phyloP scores from a whole-genome alignment of 2,797 vertebrate genomes.

The Siniperca scherzeri region DNA sequence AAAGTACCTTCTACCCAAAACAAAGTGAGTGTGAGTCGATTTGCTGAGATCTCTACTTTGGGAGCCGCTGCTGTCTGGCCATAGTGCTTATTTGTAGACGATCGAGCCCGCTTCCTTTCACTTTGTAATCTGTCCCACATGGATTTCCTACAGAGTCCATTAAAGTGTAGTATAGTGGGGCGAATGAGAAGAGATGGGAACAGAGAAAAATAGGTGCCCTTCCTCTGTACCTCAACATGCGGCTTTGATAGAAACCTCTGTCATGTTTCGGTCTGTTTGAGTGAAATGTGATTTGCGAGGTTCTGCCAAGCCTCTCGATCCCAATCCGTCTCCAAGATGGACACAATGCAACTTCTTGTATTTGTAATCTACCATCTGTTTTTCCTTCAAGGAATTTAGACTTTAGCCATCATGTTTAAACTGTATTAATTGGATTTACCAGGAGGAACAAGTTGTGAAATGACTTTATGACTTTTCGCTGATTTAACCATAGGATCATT shows the following conservation, averaged over 20 bases:
- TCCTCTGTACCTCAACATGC: slow-evolving; percentile 41
- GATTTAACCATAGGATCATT: background rate
- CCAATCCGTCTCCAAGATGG: slow-evolving; percentile 49
- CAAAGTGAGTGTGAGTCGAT: slow-evolving; percentile 74
- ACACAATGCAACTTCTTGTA: slow-evolving; percentile 16
- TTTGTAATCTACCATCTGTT: slow-evolving; percentile 46
- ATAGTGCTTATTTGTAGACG: slow-evolving; percentile 80
- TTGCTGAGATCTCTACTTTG: slow-evolving; percentile 74
- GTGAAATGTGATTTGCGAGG: slow-evolving; percentile 70
- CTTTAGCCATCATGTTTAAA: slow-evolving; percentile 19
- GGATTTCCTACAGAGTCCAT: slow-evolving; percentile 72
- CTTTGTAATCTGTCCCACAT: slow-evolving; percentile 81
- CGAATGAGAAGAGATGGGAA: slow-evolving; percentile 51
- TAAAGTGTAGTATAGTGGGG: slow-evolving; percentile 47
- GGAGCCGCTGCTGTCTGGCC: slow-evolving; percentile 58
- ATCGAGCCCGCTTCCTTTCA: slow-evolving; percentile 77
- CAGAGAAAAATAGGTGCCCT: slow-evolving; percentile 41
- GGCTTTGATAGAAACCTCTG: slow-evolving; percentile 65
- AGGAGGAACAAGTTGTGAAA: slow-evolving; percentile 6
- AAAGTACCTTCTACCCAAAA: slow-evolving; percentile 61
- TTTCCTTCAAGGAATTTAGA: slow-evolving; percentile 29
- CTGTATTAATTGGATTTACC: slow-evolving; percentile 10
- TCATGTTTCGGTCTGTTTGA: slow-evolving; percentile 53
- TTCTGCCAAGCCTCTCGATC: slow-evolving; percentile 51
- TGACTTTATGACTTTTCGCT: background rate